Evolutionary conservation across 2,888 invertebrate species (phyloP), one percentile per base, ranked within the genome.

Genomic region (Chymomyza amoena): DNA sequence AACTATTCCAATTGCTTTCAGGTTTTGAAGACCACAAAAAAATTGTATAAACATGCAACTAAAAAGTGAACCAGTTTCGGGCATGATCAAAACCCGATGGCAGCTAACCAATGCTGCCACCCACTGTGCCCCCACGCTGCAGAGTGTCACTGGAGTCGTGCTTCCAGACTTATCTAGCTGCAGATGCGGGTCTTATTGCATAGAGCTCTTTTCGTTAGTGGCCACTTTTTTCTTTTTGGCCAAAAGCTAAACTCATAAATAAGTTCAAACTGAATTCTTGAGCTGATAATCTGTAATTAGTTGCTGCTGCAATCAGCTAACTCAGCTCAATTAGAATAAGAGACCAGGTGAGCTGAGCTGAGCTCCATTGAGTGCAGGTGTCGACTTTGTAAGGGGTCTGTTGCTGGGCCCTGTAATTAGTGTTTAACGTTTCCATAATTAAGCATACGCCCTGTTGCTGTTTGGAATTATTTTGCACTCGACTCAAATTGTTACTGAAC

Each of bases 381-480:
- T 61, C 62, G 72, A 65, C 45, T 72, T 62, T 60, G 39, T 45
- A 45, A 70, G 66, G 15, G 32, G 9, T 32, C 61, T 50, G 60
- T 52, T 45, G 67, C 68, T 72, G 57, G 57, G 64, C 67, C 7
- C 32, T 78, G 70, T 72, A 87, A 85, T 85, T 85, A 85, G 60
- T 68, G 66, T 64, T 69, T 68, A 85, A 78, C 68, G 84, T 81
- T 78, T 77, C 81, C 83, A 85, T 85, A 85, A 85, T 85, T 84
- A 85, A 87, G 87, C 77, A 85, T 83, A 84, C 84, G 83, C 84
- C 87, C 85, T 87, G 85, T 77, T 73, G 16, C 64, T 71, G 57
- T 72, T 57, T 75, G 25, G 4, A 25, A 25, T 76, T n/a, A 6
- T n/a, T 16, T 50, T 18, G 16, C 13, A 18, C 39, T 15, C 51